These are phyloP conservation scores for Metaphire vulgaris DNA, from an alignment of 1,140 invertebrate genomes.

Conservation along the genomic window DNA sequence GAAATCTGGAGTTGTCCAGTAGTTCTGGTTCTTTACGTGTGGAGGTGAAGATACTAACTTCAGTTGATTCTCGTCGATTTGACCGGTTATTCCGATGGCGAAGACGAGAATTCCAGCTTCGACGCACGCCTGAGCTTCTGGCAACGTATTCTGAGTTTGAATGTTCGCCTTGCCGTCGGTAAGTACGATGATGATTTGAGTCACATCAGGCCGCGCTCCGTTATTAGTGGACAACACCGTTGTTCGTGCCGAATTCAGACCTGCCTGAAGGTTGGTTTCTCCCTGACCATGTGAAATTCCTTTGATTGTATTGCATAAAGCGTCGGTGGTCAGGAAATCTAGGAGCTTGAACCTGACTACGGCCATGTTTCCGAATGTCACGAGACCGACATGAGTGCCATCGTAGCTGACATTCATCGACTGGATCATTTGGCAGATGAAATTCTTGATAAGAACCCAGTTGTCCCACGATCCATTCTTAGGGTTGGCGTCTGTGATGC, in stretches of 20 bases:
- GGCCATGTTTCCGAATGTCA: conserved; percentile 20
- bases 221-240: conserved; percentile 28
- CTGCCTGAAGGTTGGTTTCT: conserved; percentile 42
- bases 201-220: conserved; percentile 31
- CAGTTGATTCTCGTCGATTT: conserved; percentile 10
- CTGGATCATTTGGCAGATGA: conserved; percentile 9
- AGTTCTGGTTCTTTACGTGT: background rate
- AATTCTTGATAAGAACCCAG: conserved; percentile 22
- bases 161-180: conserved; percentile 41
- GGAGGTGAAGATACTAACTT: conserved; percentile 10
- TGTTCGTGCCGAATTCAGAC: conserved; percentile 33
- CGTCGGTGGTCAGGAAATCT: background rate
- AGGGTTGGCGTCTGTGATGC: conserved; percentile 22
- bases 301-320: background rate
- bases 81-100: conserved; percentile 10
- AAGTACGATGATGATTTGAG: conserved; percentile 43
- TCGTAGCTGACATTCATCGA: conserved; percentile 17
- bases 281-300: conserved; percentile 6
- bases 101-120: conserved; percentile 12
- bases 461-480: conserved; percentile 22
- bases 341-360: background rate
- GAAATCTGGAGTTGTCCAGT: conserved; percentile 16
- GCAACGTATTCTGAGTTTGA: conserved; percentile 32
- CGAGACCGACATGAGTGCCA: conserved; percentile 7
- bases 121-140: conserved; percentile 28